These are phyloP conservation scores for Escarpia spicata DNA, from an alignment of 2,888 invertebrate species.

Conservation along the genomic window DNA sequence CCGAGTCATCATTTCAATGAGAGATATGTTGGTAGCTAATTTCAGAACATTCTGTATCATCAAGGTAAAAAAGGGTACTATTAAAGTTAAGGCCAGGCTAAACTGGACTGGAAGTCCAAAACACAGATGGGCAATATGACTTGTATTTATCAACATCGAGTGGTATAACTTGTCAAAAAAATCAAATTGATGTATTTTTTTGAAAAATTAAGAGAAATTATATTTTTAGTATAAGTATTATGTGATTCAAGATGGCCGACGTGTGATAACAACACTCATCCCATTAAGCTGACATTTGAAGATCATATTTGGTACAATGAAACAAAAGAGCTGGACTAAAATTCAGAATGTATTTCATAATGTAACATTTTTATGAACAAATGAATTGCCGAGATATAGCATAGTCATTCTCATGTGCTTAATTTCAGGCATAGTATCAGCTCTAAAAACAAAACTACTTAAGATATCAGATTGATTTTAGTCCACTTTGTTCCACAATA, in stretches of 20 bases:
- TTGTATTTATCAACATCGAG: not conserved
- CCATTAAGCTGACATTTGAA: not conserved
- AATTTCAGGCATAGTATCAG: not conserved
- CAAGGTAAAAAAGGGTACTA: no score
- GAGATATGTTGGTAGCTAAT: no score
- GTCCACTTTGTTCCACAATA: not conserved
- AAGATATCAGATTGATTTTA: not conserved
- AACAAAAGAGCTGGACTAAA: not conserved
- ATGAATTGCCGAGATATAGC: slow-evolving; percentile 1
- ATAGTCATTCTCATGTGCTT: not conserved
- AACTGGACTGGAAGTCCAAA: not conserved
- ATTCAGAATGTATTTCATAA: not conserved
- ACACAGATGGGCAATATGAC: not conserved
- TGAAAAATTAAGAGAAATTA: not conserved
- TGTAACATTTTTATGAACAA: not conserved
- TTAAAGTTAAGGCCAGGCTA: no score
- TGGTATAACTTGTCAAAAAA: not conserved
- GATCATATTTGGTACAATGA: not conserved
- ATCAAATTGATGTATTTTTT: not conserved
- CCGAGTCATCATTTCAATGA: no score
- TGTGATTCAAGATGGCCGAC: not conserved
- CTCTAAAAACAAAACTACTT: not conserved
- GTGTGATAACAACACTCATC: not conserved
- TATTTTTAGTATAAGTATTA: not conserved
- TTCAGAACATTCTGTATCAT: no score